Conservation (phyloP, 2,797 vertebrate species). For the Prionace glauca region DNA sequence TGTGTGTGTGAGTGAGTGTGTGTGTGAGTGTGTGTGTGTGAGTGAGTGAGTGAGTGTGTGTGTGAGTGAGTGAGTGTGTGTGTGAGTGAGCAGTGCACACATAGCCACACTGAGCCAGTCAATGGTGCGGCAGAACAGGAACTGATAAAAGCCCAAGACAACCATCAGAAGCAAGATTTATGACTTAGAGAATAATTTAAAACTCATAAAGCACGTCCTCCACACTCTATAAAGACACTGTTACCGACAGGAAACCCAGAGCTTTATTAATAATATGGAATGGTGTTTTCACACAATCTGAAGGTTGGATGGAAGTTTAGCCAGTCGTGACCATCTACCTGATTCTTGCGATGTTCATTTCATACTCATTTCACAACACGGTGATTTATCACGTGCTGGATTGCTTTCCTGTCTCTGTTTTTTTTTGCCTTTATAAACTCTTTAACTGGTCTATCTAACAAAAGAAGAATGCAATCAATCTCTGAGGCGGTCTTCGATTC, state of each 20-base stretch:
- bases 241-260: background rate
- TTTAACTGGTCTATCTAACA: conserved; percentile 16
- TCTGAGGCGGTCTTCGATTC: background rate
- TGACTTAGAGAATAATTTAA: conserved; percentile 6
- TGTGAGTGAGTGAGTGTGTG: background rate
- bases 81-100: too few relatives aligned
- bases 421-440: conserved; percentile 1
- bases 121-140: background rate
- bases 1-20: too few relatives aligned
- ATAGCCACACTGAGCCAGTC: background rate
- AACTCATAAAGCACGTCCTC: conserved; percentile 23
- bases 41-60: background rate
- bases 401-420: background rate
- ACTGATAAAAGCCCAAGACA: background rate
- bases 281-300: conserved; percentile 23
- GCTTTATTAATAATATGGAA: conserved; percentile 13
- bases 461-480: background rate
- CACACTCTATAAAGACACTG: background rate
- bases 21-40: too few relatives aligned
- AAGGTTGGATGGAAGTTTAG: background rate
- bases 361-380: background rate
- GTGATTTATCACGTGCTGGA: background rate
- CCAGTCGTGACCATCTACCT: background rate
- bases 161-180: conserved; percentile 28
- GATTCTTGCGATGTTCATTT: background rate